phyloP scores from a whole-genome alignment of 2,113 vertebrate species.

The Phalacrocorax pelagicus region DNA sequence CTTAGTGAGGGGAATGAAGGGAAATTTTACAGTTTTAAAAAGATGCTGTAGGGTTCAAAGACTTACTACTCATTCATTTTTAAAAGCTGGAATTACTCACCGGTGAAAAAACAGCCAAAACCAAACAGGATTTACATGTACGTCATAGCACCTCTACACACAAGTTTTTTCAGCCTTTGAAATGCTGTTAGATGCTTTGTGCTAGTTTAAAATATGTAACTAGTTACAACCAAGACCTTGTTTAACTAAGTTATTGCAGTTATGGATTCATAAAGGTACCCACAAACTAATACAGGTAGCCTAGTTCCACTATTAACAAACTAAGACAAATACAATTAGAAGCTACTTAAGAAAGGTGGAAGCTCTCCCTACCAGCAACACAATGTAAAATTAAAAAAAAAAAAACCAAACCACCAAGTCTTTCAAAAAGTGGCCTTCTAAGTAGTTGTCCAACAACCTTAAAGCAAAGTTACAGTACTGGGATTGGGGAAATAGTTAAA shows the following conservation, averaged over 20 bases:
- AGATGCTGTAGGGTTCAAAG: background rate
- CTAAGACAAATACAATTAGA: background rate
- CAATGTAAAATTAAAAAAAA: background rate
- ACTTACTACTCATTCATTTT: background rate
- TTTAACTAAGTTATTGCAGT: background rate
- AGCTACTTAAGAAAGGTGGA: too few species aligned
- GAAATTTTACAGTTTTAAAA: background rate
- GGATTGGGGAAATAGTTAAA: background rate
- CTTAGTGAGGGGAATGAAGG: accelerated
- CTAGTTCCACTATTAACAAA: background rate
- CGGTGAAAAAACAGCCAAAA: background rate
- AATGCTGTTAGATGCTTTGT: background rate
- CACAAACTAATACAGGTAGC: background rate
- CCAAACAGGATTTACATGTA: background rate
- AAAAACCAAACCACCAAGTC: accelerated
- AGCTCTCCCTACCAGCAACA: background rate
- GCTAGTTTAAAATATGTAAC: background rate
- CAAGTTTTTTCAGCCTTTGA: background rate
- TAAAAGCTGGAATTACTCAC: background rate
- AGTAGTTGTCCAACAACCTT: background rate
- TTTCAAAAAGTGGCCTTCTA: background rate
- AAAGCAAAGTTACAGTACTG: background rate
- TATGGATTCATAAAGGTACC: background rate
- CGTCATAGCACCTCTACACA: background rate
- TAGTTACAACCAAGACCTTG: background rate